Conservation (phyloP, 2,797 vertebrate genomes). For the Semotilus atromaculatus region DNA sequence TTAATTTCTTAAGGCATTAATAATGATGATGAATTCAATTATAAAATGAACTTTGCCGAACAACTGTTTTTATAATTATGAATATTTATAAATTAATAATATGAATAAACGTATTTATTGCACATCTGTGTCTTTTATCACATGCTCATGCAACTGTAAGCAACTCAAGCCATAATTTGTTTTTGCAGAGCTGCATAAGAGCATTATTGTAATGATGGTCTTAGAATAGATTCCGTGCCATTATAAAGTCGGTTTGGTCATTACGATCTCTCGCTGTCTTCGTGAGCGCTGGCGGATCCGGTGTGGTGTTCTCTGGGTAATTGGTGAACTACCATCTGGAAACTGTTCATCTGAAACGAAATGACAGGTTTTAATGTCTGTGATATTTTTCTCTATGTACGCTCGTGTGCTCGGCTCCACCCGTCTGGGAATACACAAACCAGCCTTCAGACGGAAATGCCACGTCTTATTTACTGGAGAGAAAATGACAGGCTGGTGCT, state of each 20-base stretch:
- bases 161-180: background rate
- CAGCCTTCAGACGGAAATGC: constrained; percentile 17
- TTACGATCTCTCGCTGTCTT: background rate
- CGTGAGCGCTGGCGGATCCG: background rate
- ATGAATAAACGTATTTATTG: background rate
- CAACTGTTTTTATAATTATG: background rate
- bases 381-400: constrained; percentile 12
- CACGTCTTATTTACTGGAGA: background rate
- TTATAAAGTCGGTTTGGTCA: background rate
- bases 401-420: constrained; percentile 21
- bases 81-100: background rate
- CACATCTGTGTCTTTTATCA: background rate
- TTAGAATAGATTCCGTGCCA: background rate
- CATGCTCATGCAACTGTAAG: background rate
- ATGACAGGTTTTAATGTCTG: constrained; percentile 33
- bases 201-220: background rate
- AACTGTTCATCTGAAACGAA: constrained; percentile 26
- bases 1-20: background rate
- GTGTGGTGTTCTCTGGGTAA: constrained; percentile 29
- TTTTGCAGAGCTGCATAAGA: background rate
- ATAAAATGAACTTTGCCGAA: too few relatives aligned
- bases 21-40: background rate
- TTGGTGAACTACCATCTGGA: constrained; percentile 33
- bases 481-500: background rate
- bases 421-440: constrained; percentile 27